Evolutionary conservation across 2,797 vertebrate species (phyloP).

Genomic region (Pelobates cultripes): DNA sequence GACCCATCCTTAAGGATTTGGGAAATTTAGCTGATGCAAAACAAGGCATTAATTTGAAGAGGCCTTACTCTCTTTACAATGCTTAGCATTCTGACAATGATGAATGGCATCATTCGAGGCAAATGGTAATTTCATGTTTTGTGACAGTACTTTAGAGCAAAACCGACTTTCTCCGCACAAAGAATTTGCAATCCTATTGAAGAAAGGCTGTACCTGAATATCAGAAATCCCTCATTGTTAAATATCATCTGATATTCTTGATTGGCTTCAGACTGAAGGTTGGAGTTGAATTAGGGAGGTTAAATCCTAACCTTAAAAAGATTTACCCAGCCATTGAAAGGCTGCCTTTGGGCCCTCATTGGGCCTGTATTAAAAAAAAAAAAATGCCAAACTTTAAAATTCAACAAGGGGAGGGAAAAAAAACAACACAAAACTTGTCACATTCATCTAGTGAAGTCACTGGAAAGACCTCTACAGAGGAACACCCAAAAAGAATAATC

Average conservation of each 20-base stretch:
- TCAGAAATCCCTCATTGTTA: conserved; percentile 99
- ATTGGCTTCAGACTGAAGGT: conserved; percentile 98
- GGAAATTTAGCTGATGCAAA: conserved; percentile 99
- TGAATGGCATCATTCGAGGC: conserved; percentile 99
- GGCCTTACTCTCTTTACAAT: conserved; percentile 91
- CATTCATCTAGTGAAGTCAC: conserved; percentile 99
- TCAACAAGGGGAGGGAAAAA: conserved; percentile 88
- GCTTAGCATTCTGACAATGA: conserved; percentile 99
- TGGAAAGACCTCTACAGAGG: conserved; percentile 97
- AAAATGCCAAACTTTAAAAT: conserved; percentile 83
- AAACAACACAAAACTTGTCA: conserved; percentile 99
- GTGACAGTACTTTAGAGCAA: conserved; percentile 98
- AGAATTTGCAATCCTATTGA: conserved; percentile 98
- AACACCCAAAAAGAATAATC: conserved; percentile 99
- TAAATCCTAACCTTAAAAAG: conserved; percentile 99
- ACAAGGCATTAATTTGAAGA: conserved; percentile 99
- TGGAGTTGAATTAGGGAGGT: conserved; percentile 98
- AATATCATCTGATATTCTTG: conserved; percentile 99
- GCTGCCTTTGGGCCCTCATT: conserved; percentile 93
- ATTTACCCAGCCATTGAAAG: conserved; percentile 98
- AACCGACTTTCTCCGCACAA: conserved; percentile 96
- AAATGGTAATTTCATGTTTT: conserved; percentile 99
- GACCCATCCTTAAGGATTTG: conserved; percentile 98
- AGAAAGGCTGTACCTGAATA: conserved; percentile 96
- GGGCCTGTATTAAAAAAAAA: conserved; percentile 85